Percentiles rank a stretch among this genome's conserved stretches.
Evolutionary conservation across 2,797 vertebrate species (phyloP).

Genomic region (Parotocinclus haroldoi): DNA sequence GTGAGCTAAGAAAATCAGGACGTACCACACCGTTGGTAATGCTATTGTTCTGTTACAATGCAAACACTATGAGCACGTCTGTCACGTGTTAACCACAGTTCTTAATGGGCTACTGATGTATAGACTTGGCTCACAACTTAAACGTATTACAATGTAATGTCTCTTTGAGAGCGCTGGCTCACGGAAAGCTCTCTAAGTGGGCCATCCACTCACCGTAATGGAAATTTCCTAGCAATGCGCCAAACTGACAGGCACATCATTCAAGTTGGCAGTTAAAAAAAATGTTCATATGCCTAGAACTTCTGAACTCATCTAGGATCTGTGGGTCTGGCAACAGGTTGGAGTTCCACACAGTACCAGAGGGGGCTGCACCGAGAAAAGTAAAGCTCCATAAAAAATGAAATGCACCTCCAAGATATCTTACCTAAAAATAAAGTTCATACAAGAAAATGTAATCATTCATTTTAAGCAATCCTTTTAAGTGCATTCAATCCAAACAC

Average conservation of each 20-base stretch:
- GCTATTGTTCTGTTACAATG: conserved; percentile 39
- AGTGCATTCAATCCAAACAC: conserved; percentile 1
- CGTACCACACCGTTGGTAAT: not conserved
- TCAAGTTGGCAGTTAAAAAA: no score
- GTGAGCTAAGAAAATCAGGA: no score
- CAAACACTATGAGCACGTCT: conserved; percentile 4
- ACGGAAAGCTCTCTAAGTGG: not conserved
- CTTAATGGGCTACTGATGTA: conserved; percentile 22
- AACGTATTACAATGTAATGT: not conserved
- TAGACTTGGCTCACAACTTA: not conserved
- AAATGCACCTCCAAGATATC: not conserved
- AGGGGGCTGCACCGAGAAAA: conserved; percentile 1
- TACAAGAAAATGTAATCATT: conserved; percentile 7
- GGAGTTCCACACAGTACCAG: conserved; percentile 29
- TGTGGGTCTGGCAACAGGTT: conserved; percentile 55
- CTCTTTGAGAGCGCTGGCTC: not conserved
- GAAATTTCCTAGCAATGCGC: no score
- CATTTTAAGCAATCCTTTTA: not conserved
- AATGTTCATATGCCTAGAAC: not conserved
- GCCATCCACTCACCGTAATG: no score
- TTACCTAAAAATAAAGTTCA: not conserved
- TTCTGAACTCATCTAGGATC: conserved; percentile 9
- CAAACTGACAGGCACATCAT: no score
- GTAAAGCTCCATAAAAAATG: not conserved
- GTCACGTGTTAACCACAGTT: conserved; percentile 2